A percentile compares a stretch with the other conserved stretches of the same genome.
Evolutionary conservation across 2,113 vertebrate genomes (phyloP).

Genomic region (Sapajus apella): DNA sequence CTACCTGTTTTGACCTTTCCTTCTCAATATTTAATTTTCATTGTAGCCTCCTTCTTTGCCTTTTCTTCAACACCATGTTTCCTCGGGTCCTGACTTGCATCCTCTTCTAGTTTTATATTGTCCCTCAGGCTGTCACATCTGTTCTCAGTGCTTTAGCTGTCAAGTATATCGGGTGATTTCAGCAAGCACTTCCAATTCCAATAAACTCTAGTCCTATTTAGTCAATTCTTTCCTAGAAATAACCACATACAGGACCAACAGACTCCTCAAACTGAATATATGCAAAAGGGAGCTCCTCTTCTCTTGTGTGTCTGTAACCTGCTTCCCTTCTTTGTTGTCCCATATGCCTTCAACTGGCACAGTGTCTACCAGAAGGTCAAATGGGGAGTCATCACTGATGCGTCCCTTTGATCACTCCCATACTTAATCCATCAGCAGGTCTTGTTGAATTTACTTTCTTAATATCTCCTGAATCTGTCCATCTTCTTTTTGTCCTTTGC

Average conservation of each 20-base stretch:
- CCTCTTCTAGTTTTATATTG: not conserved
- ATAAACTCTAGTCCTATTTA: accelerated
- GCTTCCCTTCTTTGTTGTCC: not conserved
- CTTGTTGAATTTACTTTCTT: not conserved
- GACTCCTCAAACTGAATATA: not conserved
- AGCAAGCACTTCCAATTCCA: not conserved
- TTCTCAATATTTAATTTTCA: not conserved
- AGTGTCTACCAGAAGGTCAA: not conserved
- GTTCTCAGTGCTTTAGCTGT: not conserved
- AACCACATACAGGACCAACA: not conserved
- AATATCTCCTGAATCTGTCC: not conserved
- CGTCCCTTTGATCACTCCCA: not conserved
- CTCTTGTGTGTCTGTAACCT: too few species aligned
- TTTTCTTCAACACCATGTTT: not conserved
- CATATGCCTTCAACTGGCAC: not conserved
- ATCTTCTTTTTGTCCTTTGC: not conserved
- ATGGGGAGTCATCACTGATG: not conserved
- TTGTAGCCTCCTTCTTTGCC: not conserved
- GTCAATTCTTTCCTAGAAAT: not conserved
- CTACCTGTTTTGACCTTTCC: not conserved
- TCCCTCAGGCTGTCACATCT: not conserved
- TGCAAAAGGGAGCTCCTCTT: not conserved
- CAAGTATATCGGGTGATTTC: not conserved
- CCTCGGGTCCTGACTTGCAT: not conserved
- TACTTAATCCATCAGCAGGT: too few species aligned